Conservation (phyloP, 2,888 invertebrate species). For the Dolichopus griseipennis region DNA sequence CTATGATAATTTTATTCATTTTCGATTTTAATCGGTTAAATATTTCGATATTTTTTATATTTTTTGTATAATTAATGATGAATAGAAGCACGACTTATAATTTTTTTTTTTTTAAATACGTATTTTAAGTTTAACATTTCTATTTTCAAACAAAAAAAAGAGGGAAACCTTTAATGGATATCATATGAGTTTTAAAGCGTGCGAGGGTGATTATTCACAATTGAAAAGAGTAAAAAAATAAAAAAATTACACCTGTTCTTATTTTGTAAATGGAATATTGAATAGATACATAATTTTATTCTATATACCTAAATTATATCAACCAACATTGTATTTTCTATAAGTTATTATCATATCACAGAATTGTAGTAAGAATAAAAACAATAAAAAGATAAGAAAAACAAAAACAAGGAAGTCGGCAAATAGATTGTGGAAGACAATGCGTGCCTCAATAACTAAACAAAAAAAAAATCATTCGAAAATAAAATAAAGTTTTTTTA, state of each 20-base stretch:
- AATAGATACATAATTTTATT: background rate
- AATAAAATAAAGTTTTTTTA: background rate
- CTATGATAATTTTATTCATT: background rate
- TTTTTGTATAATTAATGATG: no score
- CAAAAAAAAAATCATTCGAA: background rate
- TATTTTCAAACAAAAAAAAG: no score
- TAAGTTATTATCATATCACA: background rate
- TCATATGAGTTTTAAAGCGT: background rate
- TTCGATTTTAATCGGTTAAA: background rate
- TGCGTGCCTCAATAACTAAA: background rate
- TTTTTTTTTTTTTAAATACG: no score
- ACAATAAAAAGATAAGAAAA: no score
- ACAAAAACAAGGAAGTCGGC: no score
- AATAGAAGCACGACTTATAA: background rate
- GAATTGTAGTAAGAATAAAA: background rate
- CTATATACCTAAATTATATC: background rate
- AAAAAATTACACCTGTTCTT: background rate
- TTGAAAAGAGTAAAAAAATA: no score
- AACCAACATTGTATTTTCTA: no score
- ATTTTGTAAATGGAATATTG: background rate
- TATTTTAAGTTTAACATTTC: no score
- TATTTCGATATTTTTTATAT: background rate
- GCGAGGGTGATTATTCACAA: background rate
- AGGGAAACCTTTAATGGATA: background rate
- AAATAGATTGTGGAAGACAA: background rate